Conservation (phyloP, 1,140 invertebrate species). For the Leguminivora glycinivorella region DNA sequence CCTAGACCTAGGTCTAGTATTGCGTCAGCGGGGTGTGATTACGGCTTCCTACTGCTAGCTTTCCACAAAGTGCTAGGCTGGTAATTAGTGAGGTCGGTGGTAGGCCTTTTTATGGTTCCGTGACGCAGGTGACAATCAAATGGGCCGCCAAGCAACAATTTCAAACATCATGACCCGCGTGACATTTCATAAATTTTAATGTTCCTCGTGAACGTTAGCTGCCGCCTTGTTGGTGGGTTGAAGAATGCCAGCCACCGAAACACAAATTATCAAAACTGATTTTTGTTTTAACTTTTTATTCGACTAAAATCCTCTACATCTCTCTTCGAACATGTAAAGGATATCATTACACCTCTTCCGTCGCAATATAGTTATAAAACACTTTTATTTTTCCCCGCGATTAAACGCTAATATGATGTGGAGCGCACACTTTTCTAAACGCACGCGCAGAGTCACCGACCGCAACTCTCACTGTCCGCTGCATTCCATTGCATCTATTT, state of each 20-base stretch:
- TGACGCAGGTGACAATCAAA: neutral
- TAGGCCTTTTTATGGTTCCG: neutral
- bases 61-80: conserved; percentile 13
- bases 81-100: conserved; percentile 19
- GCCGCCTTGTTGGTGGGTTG: too few species aligned
- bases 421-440: conserved; percentile 9
- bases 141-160: too few species aligned
- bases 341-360: neutral
- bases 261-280: too few species aligned
- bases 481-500: conserved; percentile 24
- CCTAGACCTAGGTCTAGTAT: neutral
- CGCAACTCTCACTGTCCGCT: conserved; percentile 24
- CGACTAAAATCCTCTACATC: too few species aligned
- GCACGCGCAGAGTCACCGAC: conserved; percentile 10
- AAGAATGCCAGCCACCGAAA: too few species aligned
- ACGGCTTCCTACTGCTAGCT: conserved; percentile 1
- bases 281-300: too few species aligned
- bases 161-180: too few species aligned
- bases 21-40: conserved; percentile 15
- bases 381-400: conserved; percentile 7
- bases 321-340: too few species aligned
- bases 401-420: conserved; percentile 10
- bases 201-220: too few species aligned
- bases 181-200: too few species aligned
- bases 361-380: neutral